These are phyloP conservation scores for Propithecus deckenii DNA, from an alignment of 2,797 vertebrate species.

Conservation along the genomic window DNA sequence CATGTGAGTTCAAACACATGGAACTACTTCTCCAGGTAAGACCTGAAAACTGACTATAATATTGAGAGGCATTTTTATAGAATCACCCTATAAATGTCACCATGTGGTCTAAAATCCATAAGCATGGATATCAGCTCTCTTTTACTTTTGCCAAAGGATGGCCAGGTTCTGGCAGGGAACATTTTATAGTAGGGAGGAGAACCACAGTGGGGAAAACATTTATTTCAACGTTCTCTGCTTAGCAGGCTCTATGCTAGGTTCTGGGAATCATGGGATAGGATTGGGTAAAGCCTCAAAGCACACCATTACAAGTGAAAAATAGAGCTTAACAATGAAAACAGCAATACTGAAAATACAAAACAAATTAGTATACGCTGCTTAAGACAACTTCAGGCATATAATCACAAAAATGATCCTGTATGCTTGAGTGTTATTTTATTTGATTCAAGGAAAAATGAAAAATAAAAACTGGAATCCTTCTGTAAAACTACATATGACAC, in stretches of 20 bases:
- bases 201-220: neutral
- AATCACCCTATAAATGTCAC: neutral
- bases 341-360: neutral
- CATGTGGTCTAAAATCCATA: neutral
- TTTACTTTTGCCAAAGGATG: neutral
- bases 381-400: neutral
- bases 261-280: neutral
- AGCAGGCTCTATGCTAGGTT: neutral
- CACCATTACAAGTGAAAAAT: neutral
- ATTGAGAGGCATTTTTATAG: neutral
- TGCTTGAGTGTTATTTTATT: neutral
- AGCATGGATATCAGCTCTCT: neutral
- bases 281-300: neutral
- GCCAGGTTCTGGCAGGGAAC: neutral
- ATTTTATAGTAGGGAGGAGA: neutral
- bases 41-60: neutral
- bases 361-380: neutral
- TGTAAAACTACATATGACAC: neutral
- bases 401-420: neutral
- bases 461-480: neutral
- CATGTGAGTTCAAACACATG: neutral
- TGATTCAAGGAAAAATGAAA: neutral
- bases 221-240: neutral
- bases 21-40: neutral
- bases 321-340: neutral